phyloP scores from a whole-genome alignment of 2,113 vertebrate species.

The Varanus salvator region DNA sequence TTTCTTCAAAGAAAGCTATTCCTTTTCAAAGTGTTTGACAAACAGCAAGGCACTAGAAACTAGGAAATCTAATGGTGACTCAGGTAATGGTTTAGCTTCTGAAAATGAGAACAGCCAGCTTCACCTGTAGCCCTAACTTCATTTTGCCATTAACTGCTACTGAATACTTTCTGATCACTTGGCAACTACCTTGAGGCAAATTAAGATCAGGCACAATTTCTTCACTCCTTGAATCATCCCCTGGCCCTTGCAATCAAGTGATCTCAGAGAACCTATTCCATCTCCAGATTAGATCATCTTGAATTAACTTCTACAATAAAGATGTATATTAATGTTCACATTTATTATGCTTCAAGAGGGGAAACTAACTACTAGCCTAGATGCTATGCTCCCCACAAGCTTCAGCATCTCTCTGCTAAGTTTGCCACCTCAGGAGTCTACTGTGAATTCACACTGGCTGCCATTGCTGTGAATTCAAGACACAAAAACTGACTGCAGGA shows the following conservation, averaged over 20 bases:
- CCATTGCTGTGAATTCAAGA: background rate
- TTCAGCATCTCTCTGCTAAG: too few relatives aligned
- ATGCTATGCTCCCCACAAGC: background rate
- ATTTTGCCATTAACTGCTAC: background rate
- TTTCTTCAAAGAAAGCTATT: constrained; percentile 2
- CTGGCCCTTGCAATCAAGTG: background rate
- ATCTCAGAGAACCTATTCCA: background rate
- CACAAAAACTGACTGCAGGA: background rate
- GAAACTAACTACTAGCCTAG: background rate
- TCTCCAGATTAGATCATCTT: background rate
- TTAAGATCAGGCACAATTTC: background rate
- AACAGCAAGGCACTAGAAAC: background rate
- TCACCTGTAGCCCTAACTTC: background rate
- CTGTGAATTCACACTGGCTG: too few relatives aligned
- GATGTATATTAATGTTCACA: background rate
- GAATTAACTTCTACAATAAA: background rate
- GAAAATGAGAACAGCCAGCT: background rate
- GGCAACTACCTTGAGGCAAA: background rate
- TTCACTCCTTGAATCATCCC: background rate
- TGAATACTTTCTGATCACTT: background rate
- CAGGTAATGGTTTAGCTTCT: constrained; percentile 9
- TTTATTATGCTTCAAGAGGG: background rate
- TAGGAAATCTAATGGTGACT: background rate
- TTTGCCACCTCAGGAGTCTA: background rate
- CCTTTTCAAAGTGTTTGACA: background rate